Evolutionary conservation across 2,113 vertebrate species (phyloP).

Genomic region (Beaufortia kweichowensis): DNA sequence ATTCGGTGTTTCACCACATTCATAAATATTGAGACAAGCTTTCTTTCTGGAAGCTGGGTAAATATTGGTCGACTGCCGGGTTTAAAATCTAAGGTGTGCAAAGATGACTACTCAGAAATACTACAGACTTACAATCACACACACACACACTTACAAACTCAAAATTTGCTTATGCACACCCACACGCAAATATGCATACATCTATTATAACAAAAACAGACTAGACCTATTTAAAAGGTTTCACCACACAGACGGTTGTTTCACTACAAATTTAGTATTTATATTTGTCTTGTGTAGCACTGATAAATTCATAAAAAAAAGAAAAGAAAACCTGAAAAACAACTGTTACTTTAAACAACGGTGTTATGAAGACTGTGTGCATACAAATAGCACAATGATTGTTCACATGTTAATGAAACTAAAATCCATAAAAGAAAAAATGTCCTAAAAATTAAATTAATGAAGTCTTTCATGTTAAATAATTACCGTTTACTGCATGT

Average conservation of each 20-base stretch:
- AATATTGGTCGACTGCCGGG: conserved; percentile 67
- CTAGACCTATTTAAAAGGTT: not conserved
- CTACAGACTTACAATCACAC: conserved; percentile 6
- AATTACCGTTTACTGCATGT: too few species aligned
- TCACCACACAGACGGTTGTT: conserved; percentile 4
- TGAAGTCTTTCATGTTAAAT: not conserved
- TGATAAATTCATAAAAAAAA: too few species aligned
- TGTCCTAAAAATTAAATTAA: not conserved
- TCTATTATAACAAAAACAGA: conserved; percentile 1
- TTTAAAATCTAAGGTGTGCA: conserved; percentile 51
- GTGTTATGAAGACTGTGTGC: not conserved
- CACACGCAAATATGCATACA: conserved; percentile 45
- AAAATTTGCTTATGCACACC: conserved; percentile 22
- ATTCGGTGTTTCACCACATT: conserved; percentile 71
- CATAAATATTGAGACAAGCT: conserved; percentile 78
- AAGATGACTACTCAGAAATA: conserved; percentile 31
- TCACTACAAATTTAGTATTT: not conserved
- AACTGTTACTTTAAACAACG: not conserved
- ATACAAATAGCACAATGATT: not conserved
- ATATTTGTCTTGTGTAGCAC: conserved; percentile 1
- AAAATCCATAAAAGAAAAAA: too few species aligned
- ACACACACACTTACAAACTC: too few species aligned
- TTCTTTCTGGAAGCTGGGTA: conserved; percentile 69
- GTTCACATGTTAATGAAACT: too few species aligned
- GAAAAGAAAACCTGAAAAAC: not conserved